These are phyloP conservation scores for Rhadina sibilatrix DNA, from an alignment of 2,113 vertebrate species.

Conservation along the genomic window DNA sequence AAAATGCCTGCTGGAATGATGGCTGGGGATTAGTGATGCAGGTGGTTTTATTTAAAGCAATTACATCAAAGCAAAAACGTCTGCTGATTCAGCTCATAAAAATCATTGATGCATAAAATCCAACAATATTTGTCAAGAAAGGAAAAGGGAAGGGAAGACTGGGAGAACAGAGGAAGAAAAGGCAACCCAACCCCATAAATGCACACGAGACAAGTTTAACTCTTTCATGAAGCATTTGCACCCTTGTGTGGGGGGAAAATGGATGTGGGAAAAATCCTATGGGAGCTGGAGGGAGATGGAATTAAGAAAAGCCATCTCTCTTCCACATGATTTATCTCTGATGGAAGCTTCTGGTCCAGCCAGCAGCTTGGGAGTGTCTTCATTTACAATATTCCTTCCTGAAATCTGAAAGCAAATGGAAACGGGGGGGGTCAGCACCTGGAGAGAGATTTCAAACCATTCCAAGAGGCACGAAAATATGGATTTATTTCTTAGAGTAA, in stretches of 20 bases:
- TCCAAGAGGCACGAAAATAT: not conserved
- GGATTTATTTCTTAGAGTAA: not conserved
- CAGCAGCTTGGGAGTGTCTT: conserved; percentile 78
- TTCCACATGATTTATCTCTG: not conserved
- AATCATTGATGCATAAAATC: conserved; percentile 39
- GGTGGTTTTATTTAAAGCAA: conserved; percentile 59
- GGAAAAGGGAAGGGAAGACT: not conserved
- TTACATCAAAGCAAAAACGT: conserved; percentile 60
- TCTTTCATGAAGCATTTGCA: conserved; percentile 35
- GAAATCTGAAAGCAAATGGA: conserved; percentile 80
- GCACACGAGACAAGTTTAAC: not conserved
- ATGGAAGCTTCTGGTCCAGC: conserved; percentile 86
- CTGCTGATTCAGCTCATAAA: conserved; percentile 64
- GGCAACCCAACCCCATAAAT: conserved; percentile 19
- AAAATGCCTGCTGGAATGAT: not conserved
- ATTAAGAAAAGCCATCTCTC: conserved; percentile 18
- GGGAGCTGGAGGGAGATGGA: not conserved
- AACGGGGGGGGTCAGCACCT: not conserved
- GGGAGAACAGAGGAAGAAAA: not conserved
- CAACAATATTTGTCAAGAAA: conserved; percentile 32
- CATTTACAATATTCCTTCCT: conserved; percentile 90
- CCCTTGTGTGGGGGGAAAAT: not conserved
- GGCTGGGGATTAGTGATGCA: conserved; percentile 30
- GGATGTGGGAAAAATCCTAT: not conserved
- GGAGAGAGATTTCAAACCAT: not conserved